These are phyloP conservation scores for Zele albiditarsus DNA, from an alignment of 2,888 invertebrate genomes.

Conservation along the genomic window DNA sequence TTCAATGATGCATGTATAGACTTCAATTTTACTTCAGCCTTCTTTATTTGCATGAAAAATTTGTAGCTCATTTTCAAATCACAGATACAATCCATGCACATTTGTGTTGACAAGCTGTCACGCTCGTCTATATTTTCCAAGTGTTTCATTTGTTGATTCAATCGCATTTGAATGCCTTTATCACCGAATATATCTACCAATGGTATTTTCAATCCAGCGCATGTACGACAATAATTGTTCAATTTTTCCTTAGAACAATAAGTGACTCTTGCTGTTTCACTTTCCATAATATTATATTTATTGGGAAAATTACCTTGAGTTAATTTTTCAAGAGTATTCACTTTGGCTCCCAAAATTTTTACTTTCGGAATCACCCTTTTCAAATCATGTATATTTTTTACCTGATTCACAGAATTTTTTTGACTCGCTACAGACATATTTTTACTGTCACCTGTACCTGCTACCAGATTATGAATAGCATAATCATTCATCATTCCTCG, in stretches of 20 bases:
- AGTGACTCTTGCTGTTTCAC: conserved; percentile 42
- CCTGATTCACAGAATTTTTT: conserved; percentile 44
- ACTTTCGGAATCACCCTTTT: conserved; percentile 67
- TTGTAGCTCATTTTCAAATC: conserved; percentile 71
- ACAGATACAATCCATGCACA: conserved; percentile 71
- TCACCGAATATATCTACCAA: conserved; percentile 70
- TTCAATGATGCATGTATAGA: conserved; percentile 57
- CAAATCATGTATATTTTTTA: conserved; percentile 67
- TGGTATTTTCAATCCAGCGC: conserved; percentile 68
- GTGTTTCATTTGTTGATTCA: conserved; percentile 68
- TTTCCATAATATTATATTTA: conserved; percentile 31
- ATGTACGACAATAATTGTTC: conserved; percentile 68
- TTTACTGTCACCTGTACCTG: no score
- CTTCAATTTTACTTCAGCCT: conserved; percentile 68
- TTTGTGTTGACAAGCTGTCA: conserved; percentile 67
- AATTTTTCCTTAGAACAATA: conserved; percentile 57
- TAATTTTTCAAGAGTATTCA: conserved; percentile 57
- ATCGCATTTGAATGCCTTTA: conserved; percentile 67
- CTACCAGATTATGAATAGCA: no score
- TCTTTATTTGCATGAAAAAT: conserved; percentile 71
- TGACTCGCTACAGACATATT: background rate
- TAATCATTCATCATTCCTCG: background rate
- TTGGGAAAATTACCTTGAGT: conserved; percentile 29
- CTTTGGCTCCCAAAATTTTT: conserved; percentile 61
- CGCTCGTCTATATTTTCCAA: conserved; percentile 64